phyloP scores from a whole-genome alignment of 2,113 vertebrate genomes.

The Rousettus leschenaultii region DNA sequence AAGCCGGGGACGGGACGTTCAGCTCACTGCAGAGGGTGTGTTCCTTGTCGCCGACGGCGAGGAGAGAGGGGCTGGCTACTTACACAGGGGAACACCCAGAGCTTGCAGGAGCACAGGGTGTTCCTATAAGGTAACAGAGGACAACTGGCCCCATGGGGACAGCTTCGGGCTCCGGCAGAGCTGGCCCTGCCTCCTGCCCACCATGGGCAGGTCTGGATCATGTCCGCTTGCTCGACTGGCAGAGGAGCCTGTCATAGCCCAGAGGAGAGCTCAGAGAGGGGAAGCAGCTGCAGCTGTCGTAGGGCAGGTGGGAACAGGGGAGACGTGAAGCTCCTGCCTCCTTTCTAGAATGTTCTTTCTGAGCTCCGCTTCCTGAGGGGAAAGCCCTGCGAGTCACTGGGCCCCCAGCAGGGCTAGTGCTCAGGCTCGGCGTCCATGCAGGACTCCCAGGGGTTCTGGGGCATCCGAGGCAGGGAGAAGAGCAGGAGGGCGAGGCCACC shows the following conservation, averaged over 20 bases:
- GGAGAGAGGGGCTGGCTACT: background rate
- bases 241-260: background rate
- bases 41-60: background rate
- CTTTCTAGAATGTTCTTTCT: background rate
- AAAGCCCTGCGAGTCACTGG: background rate
- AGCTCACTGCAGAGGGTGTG: background rate
- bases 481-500: slow-evolving; percentile 90
- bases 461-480: slow-evolving; percentile 96
- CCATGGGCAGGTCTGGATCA: background rate
- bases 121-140: background rate
- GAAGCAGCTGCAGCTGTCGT: rapidly evolving
- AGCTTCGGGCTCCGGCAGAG: rapidly evolving
- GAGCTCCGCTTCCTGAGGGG: background rate
- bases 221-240: background rate
- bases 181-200: background rate
- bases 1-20: background rate
- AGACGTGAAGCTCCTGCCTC: background rate
- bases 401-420: slow-evolving; percentile 69
- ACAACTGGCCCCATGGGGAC: rapidly evolving
- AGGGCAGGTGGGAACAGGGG: background rate
- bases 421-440: slow-evolving; percentile 97
- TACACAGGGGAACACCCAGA: background rate
- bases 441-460: slow-evolving; percentile 96
- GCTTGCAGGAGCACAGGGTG: background rate
- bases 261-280: background rate